phyloP scores from a whole-genome alignment of 2,113 vertebrate species.

The Gambusia holbrooki region DNA sequence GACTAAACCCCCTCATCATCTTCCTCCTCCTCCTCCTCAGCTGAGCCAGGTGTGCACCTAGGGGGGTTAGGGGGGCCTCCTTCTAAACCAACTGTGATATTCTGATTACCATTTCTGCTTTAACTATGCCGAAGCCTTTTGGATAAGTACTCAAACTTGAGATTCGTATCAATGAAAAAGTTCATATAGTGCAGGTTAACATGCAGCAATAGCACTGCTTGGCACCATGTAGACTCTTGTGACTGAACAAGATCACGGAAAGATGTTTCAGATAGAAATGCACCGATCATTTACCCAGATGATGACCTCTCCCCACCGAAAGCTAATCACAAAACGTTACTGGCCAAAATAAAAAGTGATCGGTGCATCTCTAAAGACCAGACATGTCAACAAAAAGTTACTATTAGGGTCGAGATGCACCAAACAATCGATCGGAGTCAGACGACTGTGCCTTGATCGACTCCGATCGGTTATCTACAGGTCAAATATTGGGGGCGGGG shows the following conservation, averaged over 20 bases:
- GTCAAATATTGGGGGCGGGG: neutral
- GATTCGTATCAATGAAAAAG: constrained; percentile 71
- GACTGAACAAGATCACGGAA: constrained; percentile 70
- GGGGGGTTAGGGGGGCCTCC: neutral
- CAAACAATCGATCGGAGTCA: no score
- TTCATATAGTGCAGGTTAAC: constrained; percentile 78
- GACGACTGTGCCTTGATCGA: neutral
- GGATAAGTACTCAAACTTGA: constrained; percentile 61
- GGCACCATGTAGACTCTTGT: constrained; percentile 73
- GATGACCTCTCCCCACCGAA: neutral
- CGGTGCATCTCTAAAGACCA: neutral
- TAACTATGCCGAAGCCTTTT: constrained; percentile 48
- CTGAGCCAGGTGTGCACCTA: constrained; percentile 4
- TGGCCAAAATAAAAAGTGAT: neutral
- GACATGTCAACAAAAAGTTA: neutral
- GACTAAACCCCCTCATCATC: neutral
- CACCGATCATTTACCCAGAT: neutral
- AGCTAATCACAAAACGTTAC: neutral
- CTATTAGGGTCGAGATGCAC: neutral
- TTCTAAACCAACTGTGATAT: constrained; percentile 34
- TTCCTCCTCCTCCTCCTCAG: neutral
- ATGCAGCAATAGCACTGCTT: constrained; percentile 82
- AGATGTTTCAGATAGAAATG: constrained; percentile 64
- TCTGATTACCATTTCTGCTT: constrained; percentile 49
- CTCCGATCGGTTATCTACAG: neutral